Evolutionary conservation across 2,888 invertebrate genomes (phyloP), one percentile per base, ranked within the genome.

Genomic region (Brenthis ino): DNA sequence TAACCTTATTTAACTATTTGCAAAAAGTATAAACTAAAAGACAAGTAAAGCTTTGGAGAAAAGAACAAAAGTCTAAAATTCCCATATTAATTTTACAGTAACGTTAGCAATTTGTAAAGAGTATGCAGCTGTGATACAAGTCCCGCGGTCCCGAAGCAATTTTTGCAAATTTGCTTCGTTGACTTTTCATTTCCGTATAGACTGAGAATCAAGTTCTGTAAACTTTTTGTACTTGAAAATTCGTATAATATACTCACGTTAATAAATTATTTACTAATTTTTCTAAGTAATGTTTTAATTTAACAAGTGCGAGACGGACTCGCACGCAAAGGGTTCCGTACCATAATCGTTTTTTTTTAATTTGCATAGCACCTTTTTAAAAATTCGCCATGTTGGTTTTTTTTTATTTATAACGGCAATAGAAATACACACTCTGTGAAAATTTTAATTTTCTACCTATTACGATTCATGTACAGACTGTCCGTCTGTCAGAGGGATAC

Each of bases 81-180:
- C 37, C 37, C 60, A 60, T 60, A 60, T 66, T 60, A 60, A 47
- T 66, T 54, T 58, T 58, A 53, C 28, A 16, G 54, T 65, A 65
- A 57, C 51, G 43, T 65, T 63, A 57, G 70, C 55, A 68, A 72
- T 70, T 72, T 67, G 53, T 57, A 28, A 47, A 65, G 64, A 61
- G 65, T 55, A 57, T 64, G 61, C 60, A 24, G 50, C 67, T 24
- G 20, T 53, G 54, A 65, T 67, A 66, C 66, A 28, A 43, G 64
- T 57, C 70, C 64, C 67, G 33, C 57, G 75, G 79, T 79, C 85
- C 85, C 87, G 77, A 54, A 80, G 79, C 86, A 87, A 85, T 88
- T 85, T 87, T 83, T 80, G 77, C 81, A 83, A 87, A 86, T 87
- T 85, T 80, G 80, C 80, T 80, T 80, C 75, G 84, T 84, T 83